Base-by-base conservation (phyloP, 2,113 vertebrate genomes). In the Thamnophis sirtalis region DNA sequence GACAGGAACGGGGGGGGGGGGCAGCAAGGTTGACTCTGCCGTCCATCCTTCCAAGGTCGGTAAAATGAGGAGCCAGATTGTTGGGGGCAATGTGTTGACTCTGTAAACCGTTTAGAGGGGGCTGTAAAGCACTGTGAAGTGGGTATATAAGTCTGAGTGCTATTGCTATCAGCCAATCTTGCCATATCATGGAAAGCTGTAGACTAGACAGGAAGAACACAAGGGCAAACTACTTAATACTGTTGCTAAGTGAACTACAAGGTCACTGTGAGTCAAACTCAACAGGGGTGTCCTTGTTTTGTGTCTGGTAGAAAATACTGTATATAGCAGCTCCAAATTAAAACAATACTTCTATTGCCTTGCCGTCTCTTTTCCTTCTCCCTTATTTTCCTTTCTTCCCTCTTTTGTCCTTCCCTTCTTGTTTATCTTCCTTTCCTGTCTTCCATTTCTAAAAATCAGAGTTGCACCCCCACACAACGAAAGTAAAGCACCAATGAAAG, bases 281-380 rank as follows among this genome's bases (percentile, higher is more conserved):
- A 19, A 73, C 15, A 68, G 17, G 63, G 13, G 68, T 73, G 68
- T 33, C n/a, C 2, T 68, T 68, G 17, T 38, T 73, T 38, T 73
- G 13, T 8, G 5, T 19, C n/a, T 7, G 68, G n/a, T 7, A 19
- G n/a, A 73, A 73, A 73, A 38, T 73, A 19, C 33, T 9, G 6
- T 3, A 38, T 38, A 38, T 8, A 38, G 33, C 68, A 80, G 68
- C 6, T 80, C n/a, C 13, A 38, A 60, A 86, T 73, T 86, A 58
- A 93, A 93, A 94, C 56, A 94, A 86, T 63, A 28, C 50, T 3
- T 60, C 24, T 68, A 13, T 15, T 68, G 26, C 11, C 58, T 60
- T 26, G 8, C 63, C 84, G 94, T 86, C 63, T 26, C 15, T 73
- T 73, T n/a, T 15, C 63, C 28, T 33, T 73, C n/a, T 73, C 63